A percentile compares a stretch with the other conserved stretches of the same genome.
Conservation (phyloP, 2,113 vertebrate species). For the Nothoprocta perdicaria region DNA sequence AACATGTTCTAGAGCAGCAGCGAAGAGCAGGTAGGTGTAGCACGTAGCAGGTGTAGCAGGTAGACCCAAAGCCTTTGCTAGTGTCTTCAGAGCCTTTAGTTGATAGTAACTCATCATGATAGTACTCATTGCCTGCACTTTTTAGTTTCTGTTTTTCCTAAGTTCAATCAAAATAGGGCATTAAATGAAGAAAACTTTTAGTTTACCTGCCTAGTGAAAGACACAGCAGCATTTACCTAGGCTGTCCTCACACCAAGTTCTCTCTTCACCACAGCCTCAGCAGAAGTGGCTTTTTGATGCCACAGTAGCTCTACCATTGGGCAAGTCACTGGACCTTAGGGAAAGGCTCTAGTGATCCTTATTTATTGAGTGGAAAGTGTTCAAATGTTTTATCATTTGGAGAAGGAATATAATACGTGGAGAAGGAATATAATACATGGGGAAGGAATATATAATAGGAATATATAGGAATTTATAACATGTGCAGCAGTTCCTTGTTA, state of each 20-base stretch:
- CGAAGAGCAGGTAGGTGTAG: not conserved
- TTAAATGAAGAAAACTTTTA: not conserved
- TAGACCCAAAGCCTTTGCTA: not conserved
- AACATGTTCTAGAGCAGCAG: not conserved
- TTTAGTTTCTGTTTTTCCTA: not conserved
- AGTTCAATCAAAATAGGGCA: not conserved
- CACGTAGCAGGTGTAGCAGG: too few relatives aligned
- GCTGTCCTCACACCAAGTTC: not conserved
- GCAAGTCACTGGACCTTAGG: not conserved
- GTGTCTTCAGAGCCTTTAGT: not conserved
- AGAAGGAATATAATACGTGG: not conserved
- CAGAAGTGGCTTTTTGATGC: not conserved
- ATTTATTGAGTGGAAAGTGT: slow-evolving; percentile 23
- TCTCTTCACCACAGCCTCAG: not conserved
- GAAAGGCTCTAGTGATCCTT: slow-evolving; percentile 12
- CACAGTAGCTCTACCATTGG: not conserved
- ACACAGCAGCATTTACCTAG: not conserved
- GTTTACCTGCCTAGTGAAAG: not conserved
- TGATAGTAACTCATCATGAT: not conserved
- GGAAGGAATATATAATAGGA: too few relatives aligned
- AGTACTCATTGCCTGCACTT: not conserved
- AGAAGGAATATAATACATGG: not conserved
- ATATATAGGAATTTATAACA: not conserved
- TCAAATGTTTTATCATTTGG: not conserved
- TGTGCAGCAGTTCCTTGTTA: not conserved